A percentile compares a stretch with the other conserved stretches of the same genome.
phyloP scores from a whole-genome alignment of 2,888 invertebrate genomes.

The Ctenicera cuprea region DNA sequence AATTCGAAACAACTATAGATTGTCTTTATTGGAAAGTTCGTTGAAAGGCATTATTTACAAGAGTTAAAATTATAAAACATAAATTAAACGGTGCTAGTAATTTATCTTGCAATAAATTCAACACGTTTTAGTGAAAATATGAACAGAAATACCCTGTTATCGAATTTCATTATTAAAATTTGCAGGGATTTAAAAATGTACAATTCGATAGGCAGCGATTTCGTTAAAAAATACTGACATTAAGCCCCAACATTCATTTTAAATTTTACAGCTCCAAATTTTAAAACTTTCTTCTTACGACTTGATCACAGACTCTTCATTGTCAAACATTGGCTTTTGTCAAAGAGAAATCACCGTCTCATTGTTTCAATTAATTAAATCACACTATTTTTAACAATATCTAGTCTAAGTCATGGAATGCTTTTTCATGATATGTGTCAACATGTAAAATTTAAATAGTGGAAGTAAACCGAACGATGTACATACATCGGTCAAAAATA shows the following conservation, averaged over 20 bases:
- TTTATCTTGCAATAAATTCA: conserved; percentile 12
- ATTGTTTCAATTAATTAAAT: conserved; percentile 19
- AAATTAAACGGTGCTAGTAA: conserved; percentile 3
- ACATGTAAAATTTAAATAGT: conserved; percentile 25
- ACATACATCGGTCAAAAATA: conserved; percentile 3
- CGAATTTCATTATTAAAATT: conserved; percentile 55
- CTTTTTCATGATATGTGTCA: conserved; percentile 43
- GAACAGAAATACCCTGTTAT: conserved; percentile 59
- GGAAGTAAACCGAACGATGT: background rate
- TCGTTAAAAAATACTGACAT: background rate
- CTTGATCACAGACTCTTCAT: conserved; percentile 9
- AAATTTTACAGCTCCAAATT: background rate
- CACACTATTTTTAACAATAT: conserved; percentile 16
- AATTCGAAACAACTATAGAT: conserved; percentile 62
- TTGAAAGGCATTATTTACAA: conserved; percentile 60
- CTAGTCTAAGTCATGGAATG: conserved; percentile 41
- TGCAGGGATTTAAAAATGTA: conserved; percentile 47
- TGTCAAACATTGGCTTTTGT: background rate
- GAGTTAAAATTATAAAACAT: conserved; percentile 37
- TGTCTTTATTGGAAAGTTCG: conserved; percentile 66
- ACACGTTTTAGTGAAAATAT: conserved; percentile 1
- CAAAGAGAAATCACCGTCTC: conserved; percentile 3
- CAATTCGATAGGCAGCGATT: conserved; percentile 26
- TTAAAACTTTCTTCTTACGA: background rate
- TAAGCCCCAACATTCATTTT: no score